Evolutionary conservation across 2,888 invertebrate genomes (phyloP).

Genomic region (Acleris emargana): DNA sequence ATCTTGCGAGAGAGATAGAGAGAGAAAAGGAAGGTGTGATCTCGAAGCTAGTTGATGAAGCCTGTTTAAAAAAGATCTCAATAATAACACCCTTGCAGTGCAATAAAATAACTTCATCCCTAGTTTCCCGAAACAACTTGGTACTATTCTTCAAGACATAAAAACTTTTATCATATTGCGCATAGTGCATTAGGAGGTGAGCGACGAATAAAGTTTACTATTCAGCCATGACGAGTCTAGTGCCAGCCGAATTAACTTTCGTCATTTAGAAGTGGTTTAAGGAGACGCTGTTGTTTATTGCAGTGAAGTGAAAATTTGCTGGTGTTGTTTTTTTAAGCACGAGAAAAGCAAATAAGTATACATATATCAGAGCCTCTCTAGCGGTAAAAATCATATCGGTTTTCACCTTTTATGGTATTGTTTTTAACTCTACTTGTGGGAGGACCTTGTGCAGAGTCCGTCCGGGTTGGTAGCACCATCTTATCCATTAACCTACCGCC

Average conservation of each 20-base stretch:
- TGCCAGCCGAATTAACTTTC: constrained; percentile 15
- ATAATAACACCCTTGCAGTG: background rate
- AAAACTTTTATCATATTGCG: constrained; percentile 28
- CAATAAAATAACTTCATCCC: constrained; percentile 3
- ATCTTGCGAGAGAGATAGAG: too few relatives aligned
- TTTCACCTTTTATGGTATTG: too few relatives aligned
- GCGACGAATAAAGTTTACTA: constrained; percentile 13
- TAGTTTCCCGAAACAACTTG: constrained; percentile 3
- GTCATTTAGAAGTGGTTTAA: constrained; percentile 18
- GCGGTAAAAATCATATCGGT: too few relatives aligned
- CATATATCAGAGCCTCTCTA: too few relatives aligned
- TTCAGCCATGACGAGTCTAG: constrained; percentile 6
- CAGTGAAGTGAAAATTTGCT: background rate
- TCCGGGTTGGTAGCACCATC: too few relatives aligned
- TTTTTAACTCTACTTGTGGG: too few relatives aligned
- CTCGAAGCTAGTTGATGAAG: too few relatives aligned
- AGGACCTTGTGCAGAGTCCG: too few relatives aligned
- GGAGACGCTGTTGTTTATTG: background rate
- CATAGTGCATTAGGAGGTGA: constrained; percentile 20
- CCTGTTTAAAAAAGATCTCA: too few relatives aligned
- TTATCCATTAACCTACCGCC: too few relatives aligned
- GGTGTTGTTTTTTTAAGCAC: background rate
- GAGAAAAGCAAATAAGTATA: too few relatives aligned
- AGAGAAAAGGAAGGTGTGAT: too few relatives aligned
- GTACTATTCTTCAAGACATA: constrained; percentile 22